Conservation (phyloP, 2,113 vertebrate species). For the Coreoperca whiteheadi region DNA sequence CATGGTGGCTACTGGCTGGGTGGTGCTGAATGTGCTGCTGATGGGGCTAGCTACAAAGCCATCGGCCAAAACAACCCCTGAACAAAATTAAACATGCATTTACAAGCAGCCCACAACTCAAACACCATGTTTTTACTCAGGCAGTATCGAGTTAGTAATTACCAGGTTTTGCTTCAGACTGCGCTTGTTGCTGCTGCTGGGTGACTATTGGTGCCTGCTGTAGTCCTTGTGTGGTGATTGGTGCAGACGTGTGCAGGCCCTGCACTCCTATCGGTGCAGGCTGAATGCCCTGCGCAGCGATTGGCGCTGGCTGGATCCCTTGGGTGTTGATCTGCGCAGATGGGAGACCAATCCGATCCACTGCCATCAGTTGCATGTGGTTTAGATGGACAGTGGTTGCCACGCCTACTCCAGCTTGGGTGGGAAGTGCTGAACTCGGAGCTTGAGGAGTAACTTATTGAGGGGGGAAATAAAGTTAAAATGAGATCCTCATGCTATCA, state of each 20-base stretch:
- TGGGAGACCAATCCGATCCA: slow-evolving; percentile 95
- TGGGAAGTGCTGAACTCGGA: slow-evolving; percentile 92
- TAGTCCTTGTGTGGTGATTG: slow-evolving; percentile 90
- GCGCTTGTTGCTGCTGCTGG: slow-evolving; percentile 85
- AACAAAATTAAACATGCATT: slow-evolving; percentile 4
- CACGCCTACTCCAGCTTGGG: slow-evolving; percentile 92
- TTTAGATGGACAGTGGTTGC: slow-evolving; percentile 97
- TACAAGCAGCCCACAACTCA: neutral
- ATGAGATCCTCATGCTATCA: neutral
- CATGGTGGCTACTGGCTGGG: slow-evolving; percentile 91
- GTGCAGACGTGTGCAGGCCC: slow-evolving; percentile 89
- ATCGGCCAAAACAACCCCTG: slow-evolving; percentile 92
- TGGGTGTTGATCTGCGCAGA: slow-evolving; percentile 93
- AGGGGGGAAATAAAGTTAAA: neutral
- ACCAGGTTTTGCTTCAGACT: slow-evolving; percentile 92
- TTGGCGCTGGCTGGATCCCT: slow-evolving; percentile 92
- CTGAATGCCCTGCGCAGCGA: slow-evolving; percentile 92
- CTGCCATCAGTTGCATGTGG: slow-evolving; percentile 98
- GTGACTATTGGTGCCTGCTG: slow-evolving; percentile 87
- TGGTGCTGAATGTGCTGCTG: slow-evolving; percentile 90
- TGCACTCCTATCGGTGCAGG: slow-evolving; percentile 91
- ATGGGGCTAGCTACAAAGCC: slow-evolving; percentile 95
- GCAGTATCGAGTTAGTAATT: slow-evolving; percentile 13
- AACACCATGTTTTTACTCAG: neutral
- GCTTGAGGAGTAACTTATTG: slow-evolving; percentile 93